A percentile compares a stretch with the other conserved stretches of the same genome.
These are phyloP conservation scores for Eleutherodactylus coqui DNA, from an alignment of 2,797 vertebrate genomes.

Conservation along the genomic window DNA sequence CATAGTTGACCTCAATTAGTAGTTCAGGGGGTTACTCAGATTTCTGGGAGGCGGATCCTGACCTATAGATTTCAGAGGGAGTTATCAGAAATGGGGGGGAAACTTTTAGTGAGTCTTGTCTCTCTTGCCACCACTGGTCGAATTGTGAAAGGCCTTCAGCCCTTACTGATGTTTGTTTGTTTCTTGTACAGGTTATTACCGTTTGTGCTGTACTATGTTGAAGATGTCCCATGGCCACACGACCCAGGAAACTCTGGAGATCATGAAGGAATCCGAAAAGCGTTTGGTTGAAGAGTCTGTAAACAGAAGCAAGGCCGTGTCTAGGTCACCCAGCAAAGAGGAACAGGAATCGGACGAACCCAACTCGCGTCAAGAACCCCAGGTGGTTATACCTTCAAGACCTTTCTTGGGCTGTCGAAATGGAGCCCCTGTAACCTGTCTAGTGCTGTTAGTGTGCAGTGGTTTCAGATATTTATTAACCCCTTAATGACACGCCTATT, in stretches of 20 bases:
- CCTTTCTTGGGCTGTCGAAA: too few species aligned
- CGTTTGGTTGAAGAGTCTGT: constrained; percentile 86
- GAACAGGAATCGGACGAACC: constrained; percentile 88
- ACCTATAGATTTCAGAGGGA: too few species aligned
- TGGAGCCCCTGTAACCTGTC: too few species aligned
- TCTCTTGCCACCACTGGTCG: neutral
- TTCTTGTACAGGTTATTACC: constrained; percentile 69
- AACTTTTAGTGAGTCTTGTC: neutral
- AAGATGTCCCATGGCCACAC: constrained; percentile 94
- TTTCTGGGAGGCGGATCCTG: too few species aligned
- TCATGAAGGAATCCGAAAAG: constrained; percentile 96
- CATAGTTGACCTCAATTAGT: too few species aligned
- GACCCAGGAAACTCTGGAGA: constrained; percentile 83
- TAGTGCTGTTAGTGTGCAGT: too few species aligned
- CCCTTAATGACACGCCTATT: too few species aligned
- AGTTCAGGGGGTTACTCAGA: too few species aligned
- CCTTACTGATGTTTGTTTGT: neutral
- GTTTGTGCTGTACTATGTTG: constrained; percentile 68
- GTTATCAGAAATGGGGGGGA: too few species aligned
- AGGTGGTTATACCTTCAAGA: constrained; percentile 76
- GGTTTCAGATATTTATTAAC: too few species aligned
- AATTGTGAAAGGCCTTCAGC: neutral
- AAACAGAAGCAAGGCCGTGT: constrained; percentile 85
- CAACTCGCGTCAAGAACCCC: constrained; percentile 83
- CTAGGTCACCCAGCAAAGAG: constrained; percentile 88